phyloP scores from a whole-genome alignment of 2,113 vertebrate species.

The Eubucco bourcierii region DNA sequence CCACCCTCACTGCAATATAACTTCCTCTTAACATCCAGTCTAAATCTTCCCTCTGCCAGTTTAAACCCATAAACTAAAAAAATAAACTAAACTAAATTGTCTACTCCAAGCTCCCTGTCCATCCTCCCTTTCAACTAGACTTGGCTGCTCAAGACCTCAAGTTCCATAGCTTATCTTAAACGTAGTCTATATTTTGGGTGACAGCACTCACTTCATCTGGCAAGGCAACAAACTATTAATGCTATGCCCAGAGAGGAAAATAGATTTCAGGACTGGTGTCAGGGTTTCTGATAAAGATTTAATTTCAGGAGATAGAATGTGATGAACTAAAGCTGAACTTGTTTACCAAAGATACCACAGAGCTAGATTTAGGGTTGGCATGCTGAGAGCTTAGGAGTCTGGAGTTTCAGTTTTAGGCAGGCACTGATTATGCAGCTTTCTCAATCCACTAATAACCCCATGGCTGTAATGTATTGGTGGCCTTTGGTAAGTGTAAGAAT shows the following conservation, averaged over 20 bases:
- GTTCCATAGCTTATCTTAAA: neutral
- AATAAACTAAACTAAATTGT: too few relatives aligned
- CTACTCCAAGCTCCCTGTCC: too few relatives aligned
- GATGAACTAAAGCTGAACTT: neutral
- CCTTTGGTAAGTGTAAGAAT: neutral
- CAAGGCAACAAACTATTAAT: neutral
- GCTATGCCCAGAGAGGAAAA: neutral
- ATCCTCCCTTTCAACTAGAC: too few relatives aligned
- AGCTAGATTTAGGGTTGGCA: neutral
- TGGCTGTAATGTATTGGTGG: neutral
- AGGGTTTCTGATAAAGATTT: neutral
- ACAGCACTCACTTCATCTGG: neutral
- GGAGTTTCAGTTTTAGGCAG: neutral
- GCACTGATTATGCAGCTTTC: neutral
- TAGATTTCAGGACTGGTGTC: neutral
- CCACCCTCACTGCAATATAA: too few relatives aligned
- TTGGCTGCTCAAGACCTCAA: too few relatives aligned
- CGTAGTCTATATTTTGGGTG: neutral
- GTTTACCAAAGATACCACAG: neutral
- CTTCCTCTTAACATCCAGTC: too few relatives aligned
- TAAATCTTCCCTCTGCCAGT: too few relatives aligned
- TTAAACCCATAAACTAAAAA: too few relatives aligned
- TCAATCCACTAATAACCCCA: neutral
- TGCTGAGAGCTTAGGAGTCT: neutral
- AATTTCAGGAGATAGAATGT: neutral